Evolutionary conservation across 2,888 invertebrate genomes (phyloP).

Genomic region (Campaea margaritaria): DNA sequence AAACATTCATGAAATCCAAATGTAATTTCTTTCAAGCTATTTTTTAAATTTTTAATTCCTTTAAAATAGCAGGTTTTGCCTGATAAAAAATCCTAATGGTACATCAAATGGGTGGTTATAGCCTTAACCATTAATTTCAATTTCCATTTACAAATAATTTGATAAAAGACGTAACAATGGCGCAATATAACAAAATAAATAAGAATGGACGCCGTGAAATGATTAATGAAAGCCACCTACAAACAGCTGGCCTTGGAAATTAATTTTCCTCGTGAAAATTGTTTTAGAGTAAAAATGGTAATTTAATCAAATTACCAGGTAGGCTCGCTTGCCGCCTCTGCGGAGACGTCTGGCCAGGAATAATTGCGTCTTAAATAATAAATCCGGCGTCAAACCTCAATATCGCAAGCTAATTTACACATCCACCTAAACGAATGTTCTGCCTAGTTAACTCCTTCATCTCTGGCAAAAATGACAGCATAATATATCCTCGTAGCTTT

Average conservation of each 20-base stretch:
- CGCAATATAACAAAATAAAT: slow-evolving; percentile 30
- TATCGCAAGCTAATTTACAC: no score
- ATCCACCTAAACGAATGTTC: no score
- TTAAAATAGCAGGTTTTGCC: no score
- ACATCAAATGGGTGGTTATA: slow-evolving; percentile 82
- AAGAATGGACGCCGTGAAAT: slow-evolving; percentile 31
- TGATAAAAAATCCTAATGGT: not conserved
- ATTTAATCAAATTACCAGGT: slow-evolving; percentile 29
- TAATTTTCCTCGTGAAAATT: slow-evolving; percentile 35
- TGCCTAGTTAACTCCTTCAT: no score
- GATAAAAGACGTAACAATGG: slow-evolving; percentile 30
- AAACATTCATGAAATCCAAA: no score
- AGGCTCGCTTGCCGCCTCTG: slow-evolving; percentile 6
- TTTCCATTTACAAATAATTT: slow-evolving; percentile 29
- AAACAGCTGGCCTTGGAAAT: slow-evolving; percentile 34
- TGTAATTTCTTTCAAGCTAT: no score
- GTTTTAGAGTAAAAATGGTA: slow-evolving; percentile 30
- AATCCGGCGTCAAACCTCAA: no score
- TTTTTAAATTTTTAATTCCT: no score
- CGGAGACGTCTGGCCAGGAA: slow-evolving; percentile 11
- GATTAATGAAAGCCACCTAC: slow-evolving; percentile 39
- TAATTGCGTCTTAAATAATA: slow-evolving; percentile 5
- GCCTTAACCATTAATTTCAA: slow-evolving; percentile 21
- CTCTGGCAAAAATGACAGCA: no score
- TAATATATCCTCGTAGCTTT: no score